Evolutionary conservation across 2,888 invertebrate genomes (phyloP), one percentile per base, ranked within the genome.

Genomic region (Siphonodentalium dalli): DNA sequence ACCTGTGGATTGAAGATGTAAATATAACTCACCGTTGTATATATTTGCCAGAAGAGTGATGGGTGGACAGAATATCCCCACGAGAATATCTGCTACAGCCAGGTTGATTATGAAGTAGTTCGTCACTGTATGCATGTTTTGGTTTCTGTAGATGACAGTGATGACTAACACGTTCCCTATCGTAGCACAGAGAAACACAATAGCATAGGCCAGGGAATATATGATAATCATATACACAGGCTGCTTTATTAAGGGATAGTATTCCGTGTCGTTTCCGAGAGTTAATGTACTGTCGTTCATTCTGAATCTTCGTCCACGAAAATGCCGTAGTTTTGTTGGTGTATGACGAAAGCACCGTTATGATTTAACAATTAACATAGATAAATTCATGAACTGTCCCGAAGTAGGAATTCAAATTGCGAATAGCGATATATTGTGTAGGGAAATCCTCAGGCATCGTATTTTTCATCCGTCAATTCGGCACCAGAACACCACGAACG

Each of bases 151-250:
- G 11, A 80, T 78, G 5, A 80, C 77, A 27, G 71, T 66, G n/a
- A 80, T 72, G n/a, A 80, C 80, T 44, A 79, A 68, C 33, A 68
- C 62, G 53, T 80, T 80, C n/a, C 80, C 80, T 11, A 75, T 42
- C 13, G 80, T 54, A 5, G 78, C 78, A 6, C 73, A 54, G 4
- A 76, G 43, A 57, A 80, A 80, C 3, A 80, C 71, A 18, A 73
- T 29, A n/a, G 69, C 65, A 61, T 80, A 80, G 9, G 72, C 79
- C 15, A 79, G 23, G 20, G 72, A 66, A 48, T 67, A 71, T 21
- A 74, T 58, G 7, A 63, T 44, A 24, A 70, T 61, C 55, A 72
- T 57, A 49, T 65, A 63, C 13, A 66, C 29, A 3, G 69, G 67
- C 49, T 71, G 71, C 41, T 68, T 61, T 28, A 71, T 52, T 26